phyloP scores from a whole-genome alignment of 2,113 vertebrate genomes.

The Zeus faber region DNA sequence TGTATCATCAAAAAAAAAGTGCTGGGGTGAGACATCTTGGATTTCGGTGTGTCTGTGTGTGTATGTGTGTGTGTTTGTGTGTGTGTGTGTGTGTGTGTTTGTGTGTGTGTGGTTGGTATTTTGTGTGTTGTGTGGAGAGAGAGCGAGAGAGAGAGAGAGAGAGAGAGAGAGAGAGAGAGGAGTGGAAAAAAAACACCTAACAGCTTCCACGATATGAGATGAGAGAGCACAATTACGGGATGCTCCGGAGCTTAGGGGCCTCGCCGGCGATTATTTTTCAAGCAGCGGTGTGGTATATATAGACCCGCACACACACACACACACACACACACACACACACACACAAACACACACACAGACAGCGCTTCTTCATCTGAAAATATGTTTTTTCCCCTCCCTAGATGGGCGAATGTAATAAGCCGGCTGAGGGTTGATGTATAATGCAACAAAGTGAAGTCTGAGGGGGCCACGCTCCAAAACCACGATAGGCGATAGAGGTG shows the following conservation, averaged over 20 bases:
- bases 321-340: conserved; percentile 31
- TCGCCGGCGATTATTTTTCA: conserved; percentile 59
- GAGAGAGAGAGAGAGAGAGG: conserved; percentile 39
- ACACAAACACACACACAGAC: too few relatives aligned
- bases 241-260: conserved; percentile 64
- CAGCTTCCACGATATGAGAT: conserved; percentile 65
- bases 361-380: conserved; percentile 58
- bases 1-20: conserved; percentile 70
- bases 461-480: conserved; percentile 49
- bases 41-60: conserved; percentile 19
- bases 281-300: conserved; percentile 62
- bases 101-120: conserved; percentile 27
- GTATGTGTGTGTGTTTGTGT: conserved; percentile 34
- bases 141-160: too few relatives aligned
- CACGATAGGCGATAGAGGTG: conserved; percentile 40
- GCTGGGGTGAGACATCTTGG: conserved; percentile 57
- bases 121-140: conserved; percentile 42
- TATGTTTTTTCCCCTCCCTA: conserved; percentile 65
- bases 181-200: conserved; percentile 54
- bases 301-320: conserved; percentile 51
- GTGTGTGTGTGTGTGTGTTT: conserved; percentile 33
- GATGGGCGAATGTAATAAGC: conserved; percentile 61
- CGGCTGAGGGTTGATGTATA: conserved; percentile 61
- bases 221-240: conserved; percentile 71
- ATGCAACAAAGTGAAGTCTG: conserved; percentile 67